These are phyloP conservation scores for Rhabdornis inornatus DNA, from an alignment of 2,113 vertebrate genomes.

Conservation along the genomic window DNA sequence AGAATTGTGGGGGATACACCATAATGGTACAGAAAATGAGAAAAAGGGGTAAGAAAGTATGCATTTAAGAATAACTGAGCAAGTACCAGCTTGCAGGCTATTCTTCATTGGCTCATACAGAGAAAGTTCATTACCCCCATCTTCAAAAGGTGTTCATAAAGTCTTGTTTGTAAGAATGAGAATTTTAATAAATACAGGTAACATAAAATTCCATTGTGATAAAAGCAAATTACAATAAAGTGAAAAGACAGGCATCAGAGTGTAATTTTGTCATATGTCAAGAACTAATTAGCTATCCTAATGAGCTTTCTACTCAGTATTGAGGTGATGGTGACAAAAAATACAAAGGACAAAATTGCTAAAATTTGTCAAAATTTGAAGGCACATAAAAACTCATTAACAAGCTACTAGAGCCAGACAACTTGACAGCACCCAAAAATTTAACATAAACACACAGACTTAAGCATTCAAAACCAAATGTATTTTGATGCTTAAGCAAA, in stretches of 20 bases:
- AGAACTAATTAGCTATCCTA: slow-evolving; percentile 21
- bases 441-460: background rate
- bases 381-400: background rate
- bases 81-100: background rate
- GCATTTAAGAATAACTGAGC: background rate
- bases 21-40: background rate
- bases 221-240: background rate
- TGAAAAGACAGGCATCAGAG: background rate
- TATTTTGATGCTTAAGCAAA: background rate
- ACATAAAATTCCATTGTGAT: background rate
- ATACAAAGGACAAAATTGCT: background rate
- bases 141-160: background rate
- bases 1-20: background rate
- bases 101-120: background rate
- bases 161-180: background rate
- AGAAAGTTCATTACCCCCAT: background rate
- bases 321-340: slow-evolving; percentile 9
- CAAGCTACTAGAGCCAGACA: background rate
- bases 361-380: background rate
- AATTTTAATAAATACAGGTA: background rate
- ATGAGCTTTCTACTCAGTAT: background rate
- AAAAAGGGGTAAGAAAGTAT: background rate
- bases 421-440: background rate
- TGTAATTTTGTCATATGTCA: background rate
- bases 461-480: background rate